Conservation (phyloP, 1,140 invertebrate genomes). For the Temnothorax curvispinosus region DNA sequence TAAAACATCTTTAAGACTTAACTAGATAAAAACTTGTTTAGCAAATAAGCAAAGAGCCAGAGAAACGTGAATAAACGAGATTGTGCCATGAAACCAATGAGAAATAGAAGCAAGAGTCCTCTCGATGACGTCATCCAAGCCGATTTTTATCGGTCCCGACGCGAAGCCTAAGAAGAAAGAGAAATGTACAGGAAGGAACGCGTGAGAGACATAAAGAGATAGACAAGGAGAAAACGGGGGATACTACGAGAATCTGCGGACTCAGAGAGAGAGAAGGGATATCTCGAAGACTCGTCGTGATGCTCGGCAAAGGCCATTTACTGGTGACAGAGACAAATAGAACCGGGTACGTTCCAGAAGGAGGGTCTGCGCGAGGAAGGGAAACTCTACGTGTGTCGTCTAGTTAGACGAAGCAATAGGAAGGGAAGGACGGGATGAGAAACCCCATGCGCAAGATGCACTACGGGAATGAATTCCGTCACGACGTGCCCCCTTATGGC, state of each 20-base stretch:
- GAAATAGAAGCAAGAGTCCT: conserved; percentile 51
- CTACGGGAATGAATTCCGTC: conserved; percentile 70
- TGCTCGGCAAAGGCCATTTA: conserved; percentile 75
- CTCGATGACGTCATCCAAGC: conserved; percentile 47
- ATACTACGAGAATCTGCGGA: conserved; percentile 31
- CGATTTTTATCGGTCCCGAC: conserved; percentile 65
- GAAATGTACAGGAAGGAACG: conserved; percentile 17
- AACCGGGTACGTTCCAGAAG: conserved; percentile 68
- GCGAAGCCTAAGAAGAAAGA: conserved; percentile 22
- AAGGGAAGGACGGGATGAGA: conserved; percentile 55
- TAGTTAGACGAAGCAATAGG: conserved; percentile 62
- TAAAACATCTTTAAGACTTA: neutral
- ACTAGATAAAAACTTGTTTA: neutral
- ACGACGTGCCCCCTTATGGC: conserved; percentile 54
- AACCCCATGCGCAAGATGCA: conserved; percentile 51
- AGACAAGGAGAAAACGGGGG: conserved; percentile 37
- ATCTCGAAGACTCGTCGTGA: conserved; percentile 55
- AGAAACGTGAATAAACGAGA: conserved; percentile 52
- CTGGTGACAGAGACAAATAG: conserved; percentile 78
- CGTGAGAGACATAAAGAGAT: neutral
- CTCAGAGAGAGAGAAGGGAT: conserved; percentile 36
- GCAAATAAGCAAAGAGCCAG: neutral
- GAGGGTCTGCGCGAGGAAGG: conserved; percentile 14
- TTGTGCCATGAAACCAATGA: conserved; percentile 46
- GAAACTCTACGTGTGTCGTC: conserved; percentile 58